A percentile compares a stretch with the other conserved stretches of the same genome.
These are phyloP conservation scores for Clarias magur DNA, from an alignment of 2,113 vertebrate species.

Conservation along the genomic window DNA sequence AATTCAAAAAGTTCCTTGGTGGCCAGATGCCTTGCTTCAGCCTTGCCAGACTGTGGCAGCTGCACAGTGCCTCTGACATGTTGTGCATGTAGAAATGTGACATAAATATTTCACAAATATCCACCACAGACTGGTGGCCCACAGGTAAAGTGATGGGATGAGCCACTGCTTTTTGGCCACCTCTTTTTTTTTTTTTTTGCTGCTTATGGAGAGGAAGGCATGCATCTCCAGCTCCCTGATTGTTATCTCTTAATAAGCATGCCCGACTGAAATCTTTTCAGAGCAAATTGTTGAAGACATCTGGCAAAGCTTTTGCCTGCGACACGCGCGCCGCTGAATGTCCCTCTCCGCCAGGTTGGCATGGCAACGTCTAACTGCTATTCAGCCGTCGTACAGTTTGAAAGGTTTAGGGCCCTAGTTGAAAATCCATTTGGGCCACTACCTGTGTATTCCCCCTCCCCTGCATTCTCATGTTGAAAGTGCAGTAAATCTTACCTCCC, in stretches of 20 bases:
- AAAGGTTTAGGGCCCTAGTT: constrained; percentile 94
- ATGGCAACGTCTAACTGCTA: constrained; percentile 97
- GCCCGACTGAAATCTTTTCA: constrained; percentile 91
- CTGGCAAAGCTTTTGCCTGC: constrained; percentile 92
- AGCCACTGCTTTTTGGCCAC: constrained; percentile 49
- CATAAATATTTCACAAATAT: constrained; percentile 91
- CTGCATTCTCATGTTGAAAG: constrained; percentile 68
- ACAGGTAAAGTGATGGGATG: constrained; percentile 48
- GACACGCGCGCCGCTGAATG: constrained; percentile 84
- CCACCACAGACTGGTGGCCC: constrained; percentile 73
- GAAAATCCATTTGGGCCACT: constrained; percentile 98
- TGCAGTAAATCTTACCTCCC: constrained; percentile 75
- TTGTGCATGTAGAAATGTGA: constrained; percentile 83
- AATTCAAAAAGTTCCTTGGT: constrained; percentile 85
- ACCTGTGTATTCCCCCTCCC: constrained; percentile 74
- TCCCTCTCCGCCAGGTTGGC: constrained; percentile 94
- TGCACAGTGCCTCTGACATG: constrained; percentile 81
- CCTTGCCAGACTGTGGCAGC: constrained; percentile 81
- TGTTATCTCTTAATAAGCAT: constrained; percentile 92
- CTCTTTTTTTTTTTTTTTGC: constrained; percentile 45
- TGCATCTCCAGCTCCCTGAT: constrained; percentile 79
- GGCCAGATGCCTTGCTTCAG: constrained; percentile 81
- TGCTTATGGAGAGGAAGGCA: constrained; percentile 69
- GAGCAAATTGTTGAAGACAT: constrained; percentile 99
- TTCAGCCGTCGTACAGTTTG: constrained; percentile 89